These are phyloP conservation scores for Mystacides longicornis DNA, from an alignment of 2,888 invertebrate genomes.

Conservation along the genomic window DNA sequence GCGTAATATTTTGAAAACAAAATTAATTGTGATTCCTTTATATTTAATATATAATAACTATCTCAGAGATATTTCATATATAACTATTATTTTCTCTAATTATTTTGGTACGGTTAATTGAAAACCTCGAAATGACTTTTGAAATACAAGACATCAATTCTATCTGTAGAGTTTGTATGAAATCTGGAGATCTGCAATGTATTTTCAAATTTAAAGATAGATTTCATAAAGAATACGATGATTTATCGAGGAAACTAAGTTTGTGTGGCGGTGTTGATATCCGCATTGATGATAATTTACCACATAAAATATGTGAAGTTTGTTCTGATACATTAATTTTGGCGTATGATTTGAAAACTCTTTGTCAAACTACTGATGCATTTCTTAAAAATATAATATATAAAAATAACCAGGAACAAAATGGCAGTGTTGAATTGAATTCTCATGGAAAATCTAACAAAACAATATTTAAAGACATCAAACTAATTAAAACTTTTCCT, in stretches of 20 bases:
- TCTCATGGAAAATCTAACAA: neutral
- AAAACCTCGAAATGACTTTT: too few species aligned
- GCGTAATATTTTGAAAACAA: too few species aligned
- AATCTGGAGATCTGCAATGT: constrained; percentile 6
- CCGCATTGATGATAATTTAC: neutral
- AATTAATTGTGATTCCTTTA: too few species aligned
- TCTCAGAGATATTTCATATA: too few species aligned
- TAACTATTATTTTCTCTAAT: too few species aligned
- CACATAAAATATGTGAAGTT: neutral
- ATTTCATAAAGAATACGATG: neutral
- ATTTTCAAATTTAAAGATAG: constrained; percentile 3
- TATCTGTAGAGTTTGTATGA: constrained; percentile 10
- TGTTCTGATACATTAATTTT: neutral
- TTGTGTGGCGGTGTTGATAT: neutral
- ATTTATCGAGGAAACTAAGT: neutral
- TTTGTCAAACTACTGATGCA: neutral
- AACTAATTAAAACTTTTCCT: neutral
- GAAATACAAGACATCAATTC: constrained; percentile 5
- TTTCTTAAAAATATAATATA: neutral
- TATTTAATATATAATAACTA: too few species aligned
- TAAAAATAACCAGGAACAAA: neutral
- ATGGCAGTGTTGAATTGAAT: neutral
- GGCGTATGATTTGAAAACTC: neutral
- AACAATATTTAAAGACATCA: neutral
- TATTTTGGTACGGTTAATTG: too few species aligned